These are phyloP conservation scores for Nemapogon koenigi DNA, from an alignment of 2,888 invertebrate species.

Conservation along the genomic window DNA sequence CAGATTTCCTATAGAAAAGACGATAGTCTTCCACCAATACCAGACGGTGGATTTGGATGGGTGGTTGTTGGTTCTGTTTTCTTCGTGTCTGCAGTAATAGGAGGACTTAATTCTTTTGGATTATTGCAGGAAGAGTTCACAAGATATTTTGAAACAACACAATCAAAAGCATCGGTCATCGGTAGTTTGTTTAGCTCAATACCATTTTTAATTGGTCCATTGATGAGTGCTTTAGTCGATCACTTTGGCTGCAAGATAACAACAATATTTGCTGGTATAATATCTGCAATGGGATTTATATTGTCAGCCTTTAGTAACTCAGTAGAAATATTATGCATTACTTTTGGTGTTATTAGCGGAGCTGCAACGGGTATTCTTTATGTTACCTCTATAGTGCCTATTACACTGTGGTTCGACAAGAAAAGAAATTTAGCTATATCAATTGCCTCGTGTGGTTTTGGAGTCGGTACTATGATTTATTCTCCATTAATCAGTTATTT, in stretches of 20 bases:
- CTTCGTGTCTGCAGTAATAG: constrained; percentile 86
- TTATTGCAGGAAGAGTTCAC: constrained; percentile 83
- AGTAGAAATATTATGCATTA: constrained; percentile 78
- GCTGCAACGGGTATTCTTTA: constrained; percentile 84
- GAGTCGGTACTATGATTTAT: constrained; percentile 88
- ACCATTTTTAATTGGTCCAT: constrained; percentile 82
- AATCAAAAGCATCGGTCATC: constrained; percentile 86
- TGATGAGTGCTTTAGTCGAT: constrained; percentile 85
- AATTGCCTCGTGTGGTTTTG: constrained; percentile 86
- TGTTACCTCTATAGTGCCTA: constrained; percentile 88
- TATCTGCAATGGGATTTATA: constrained; percentile 77
- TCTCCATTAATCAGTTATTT: constrained; percentile 82
- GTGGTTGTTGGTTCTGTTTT: constrained; percentile 86
- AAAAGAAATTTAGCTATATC: constrained; percentile 86
- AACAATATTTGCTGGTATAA: constrained; percentile 75
- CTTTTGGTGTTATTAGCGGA: constrained; percentile 84
- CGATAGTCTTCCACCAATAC: constrained; percentile 65
- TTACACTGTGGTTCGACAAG: constrained; percentile 92
- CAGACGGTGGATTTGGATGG: constrained; percentile 91
- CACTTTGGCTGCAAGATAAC: constrained; percentile 79
- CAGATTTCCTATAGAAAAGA: too few species aligned
- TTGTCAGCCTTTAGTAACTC: constrained; percentile 73
- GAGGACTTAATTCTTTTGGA: constrained; percentile 93
- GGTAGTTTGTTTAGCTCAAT: constrained; percentile 89
- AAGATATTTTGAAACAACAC: constrained; percentile 77